Conservation (phyloP, 2,888 invertebrate species). For the Ennomos fuscantarius region DNA sequence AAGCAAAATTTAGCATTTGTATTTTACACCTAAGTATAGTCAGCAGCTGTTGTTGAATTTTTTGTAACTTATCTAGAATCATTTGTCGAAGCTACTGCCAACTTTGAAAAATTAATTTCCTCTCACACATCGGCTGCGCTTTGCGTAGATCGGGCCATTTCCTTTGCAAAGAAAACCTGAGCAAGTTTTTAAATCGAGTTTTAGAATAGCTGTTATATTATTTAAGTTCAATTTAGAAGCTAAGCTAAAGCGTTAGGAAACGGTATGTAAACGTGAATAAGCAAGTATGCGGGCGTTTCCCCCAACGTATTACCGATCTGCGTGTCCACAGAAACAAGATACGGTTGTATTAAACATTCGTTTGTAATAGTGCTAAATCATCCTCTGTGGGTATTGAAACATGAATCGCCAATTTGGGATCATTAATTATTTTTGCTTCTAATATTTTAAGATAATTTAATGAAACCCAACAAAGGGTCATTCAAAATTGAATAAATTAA, state of each 20-base stretch:
- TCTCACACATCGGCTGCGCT: constrained; percentile 11
- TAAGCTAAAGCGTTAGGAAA: constrained; percentile 71
- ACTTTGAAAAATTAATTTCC: constrained; percentile 29
- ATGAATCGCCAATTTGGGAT: constrained; percentile 17
- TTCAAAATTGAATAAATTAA: too few species aligned
- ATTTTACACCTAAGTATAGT: too few species aligned
- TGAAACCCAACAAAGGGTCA: background rate
- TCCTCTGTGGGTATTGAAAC: constrained; percentile 22
- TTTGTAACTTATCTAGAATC: too few species aligned
- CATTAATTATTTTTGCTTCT: constrained; percentile 5
- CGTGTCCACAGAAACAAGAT: constrained; percentile 48
- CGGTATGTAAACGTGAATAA: constrained; percentile 71
- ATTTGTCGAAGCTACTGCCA: constrained; percentile 11
- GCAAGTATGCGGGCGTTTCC: constrained; percentile 63
- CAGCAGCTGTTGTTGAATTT: too few species aligned
- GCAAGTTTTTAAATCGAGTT: constrained; percentile 56
- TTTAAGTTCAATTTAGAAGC: constrained; percentile 77
- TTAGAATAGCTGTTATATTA: constrained; percentile 69
- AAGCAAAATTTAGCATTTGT: too few species aligned
- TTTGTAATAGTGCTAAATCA: constrained; percentile 43
- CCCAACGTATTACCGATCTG: constrained; percentile 71
- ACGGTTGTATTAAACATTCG: constrained; percentile 57
- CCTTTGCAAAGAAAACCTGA: constrained; percentile 37
- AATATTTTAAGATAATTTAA: background rate
- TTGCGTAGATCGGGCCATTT: constrained; percentile 28